Base-by-base conservation (phyloP, 2,888 invertebrate species). In the Laspeyria flexula region DNA sequence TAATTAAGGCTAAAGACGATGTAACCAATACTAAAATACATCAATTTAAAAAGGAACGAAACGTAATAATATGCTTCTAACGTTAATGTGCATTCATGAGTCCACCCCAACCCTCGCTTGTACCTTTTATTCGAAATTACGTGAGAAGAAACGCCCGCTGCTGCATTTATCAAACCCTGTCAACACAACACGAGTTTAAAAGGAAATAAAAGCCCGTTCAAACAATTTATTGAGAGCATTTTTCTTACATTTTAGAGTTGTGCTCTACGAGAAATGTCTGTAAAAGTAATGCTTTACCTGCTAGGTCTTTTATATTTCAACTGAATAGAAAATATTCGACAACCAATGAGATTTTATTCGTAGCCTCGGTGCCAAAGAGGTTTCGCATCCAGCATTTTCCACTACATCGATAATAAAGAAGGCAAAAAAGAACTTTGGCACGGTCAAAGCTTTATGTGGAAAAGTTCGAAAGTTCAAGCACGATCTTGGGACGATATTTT, bases 391-490 rank as follows among this genome's bases (percentile, higher is more conserved):
- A 60, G 49, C 48, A 39, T 61, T 63, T 71, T 62, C 60, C 63
- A 64, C 60, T 60, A 70, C 64, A 65, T 71, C 67, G 57, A 73
- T 71, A 71, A 48, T 63, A 63, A 60, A 66, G 52, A 52, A 46
- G 50, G 50, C 57, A 65, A 68, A 57, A 50, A 37, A 10, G 50
- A 68, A 58, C 66, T 71, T 77, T 65, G 65, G 71, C 70, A 64
- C 62, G 55, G 56, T 50, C 64, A 50, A 65, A 60, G 60, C 61
- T 71, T 54, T 62, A 60, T 56, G 61, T 71, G 61, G 58, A 62
- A 64, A 76, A 74, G 57, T 72, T 66, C 62, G 60, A 61, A 42
- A 63, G 62, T 60, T 55, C 44, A 21, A 34, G 62, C 59, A 40
- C 53, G 53, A 61, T 54, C 51, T 40, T 37, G 49, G 54, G 63